phyloP scores from a whole-genome alignment of 2,888 invertebrate genomes.

The Eutolmus rufibarbis region DNA sequence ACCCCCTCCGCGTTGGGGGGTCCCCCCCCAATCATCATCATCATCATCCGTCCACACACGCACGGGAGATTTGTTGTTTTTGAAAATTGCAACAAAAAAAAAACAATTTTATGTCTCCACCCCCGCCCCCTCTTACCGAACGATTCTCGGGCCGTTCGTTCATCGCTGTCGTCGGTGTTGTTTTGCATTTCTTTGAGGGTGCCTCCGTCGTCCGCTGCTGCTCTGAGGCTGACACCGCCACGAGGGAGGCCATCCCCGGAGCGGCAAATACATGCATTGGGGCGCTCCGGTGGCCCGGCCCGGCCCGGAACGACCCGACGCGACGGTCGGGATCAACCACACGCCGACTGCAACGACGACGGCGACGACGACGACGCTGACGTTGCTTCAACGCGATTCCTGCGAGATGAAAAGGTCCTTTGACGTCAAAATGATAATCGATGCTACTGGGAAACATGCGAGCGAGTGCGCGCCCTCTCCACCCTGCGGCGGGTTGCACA shows the following conservation, averaged over 20 bases:
- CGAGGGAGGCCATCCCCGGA: constrained; percentile 22
- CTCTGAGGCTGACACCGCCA: neutral
- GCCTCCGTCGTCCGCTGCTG: neutral
- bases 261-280: constrained; percentile 1
- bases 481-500: neutral
- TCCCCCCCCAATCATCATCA: neutral
- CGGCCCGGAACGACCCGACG: neutral
- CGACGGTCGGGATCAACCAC: neutral
- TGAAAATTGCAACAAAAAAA: constrained; percentile 7
- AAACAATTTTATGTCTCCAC: neutral
- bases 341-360: neutral
- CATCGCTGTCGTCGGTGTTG: neutral
- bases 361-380: constrained; percentile 2
- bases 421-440: constrained; percentile 40
- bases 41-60: neutral
- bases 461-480: neutral
- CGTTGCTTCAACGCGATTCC: constrained; percentile 18
- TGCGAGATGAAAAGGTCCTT: constrained; percentile 36
- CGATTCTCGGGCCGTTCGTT: neutral
- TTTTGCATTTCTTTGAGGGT: constrained; percentile 31
- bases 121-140: neutral
- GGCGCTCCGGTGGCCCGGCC: neutral
- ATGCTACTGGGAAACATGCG: constrained; percentile 9
- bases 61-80: neutral
- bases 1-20: neutral